phyloP scores from a whole-genome alignment of 2,797 vertebrate genomes.

The Pterois miles region DNA sequence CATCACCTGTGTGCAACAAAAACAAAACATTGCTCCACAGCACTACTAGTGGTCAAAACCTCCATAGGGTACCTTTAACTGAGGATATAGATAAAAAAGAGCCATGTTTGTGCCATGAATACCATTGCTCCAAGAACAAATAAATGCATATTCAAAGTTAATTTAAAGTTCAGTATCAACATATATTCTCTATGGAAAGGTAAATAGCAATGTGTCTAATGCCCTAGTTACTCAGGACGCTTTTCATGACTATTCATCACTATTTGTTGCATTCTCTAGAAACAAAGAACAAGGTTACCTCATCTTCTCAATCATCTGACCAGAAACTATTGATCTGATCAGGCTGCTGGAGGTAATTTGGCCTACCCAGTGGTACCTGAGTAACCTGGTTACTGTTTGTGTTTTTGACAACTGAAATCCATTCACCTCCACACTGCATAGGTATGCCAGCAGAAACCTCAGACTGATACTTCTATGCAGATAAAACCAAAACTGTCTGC shows the following conservation, averaged over 20 bases:
- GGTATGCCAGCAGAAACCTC: background rate
- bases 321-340: background rate
- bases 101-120: background rate
- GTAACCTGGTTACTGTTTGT: background rate
- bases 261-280: background rate
- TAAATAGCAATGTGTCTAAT: background rate
- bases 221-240: background rate
- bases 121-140: background rate
- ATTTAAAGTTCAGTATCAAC: background rate
- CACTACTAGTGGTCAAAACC: background rate
- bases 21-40: background rate
- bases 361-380: background rate
- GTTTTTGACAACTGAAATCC: background rate
- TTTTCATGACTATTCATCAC: background rate
- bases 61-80: background rate
- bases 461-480: background rate
- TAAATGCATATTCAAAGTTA: background rate
- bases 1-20: background rate
- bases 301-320: background rate
- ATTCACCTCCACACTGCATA: background rate
- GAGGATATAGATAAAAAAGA: background rate
- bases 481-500: constrained; percentile 17
- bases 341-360: background rate
- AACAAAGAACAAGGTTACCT: background rate
- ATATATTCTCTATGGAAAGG: background rate